A percentile compares a stretch with the other conserved stretches of the same genome.
phyloP scores from a whole-genome alignment of 2,888 invertebrate species.

The Diarsia mendica region DNA sequence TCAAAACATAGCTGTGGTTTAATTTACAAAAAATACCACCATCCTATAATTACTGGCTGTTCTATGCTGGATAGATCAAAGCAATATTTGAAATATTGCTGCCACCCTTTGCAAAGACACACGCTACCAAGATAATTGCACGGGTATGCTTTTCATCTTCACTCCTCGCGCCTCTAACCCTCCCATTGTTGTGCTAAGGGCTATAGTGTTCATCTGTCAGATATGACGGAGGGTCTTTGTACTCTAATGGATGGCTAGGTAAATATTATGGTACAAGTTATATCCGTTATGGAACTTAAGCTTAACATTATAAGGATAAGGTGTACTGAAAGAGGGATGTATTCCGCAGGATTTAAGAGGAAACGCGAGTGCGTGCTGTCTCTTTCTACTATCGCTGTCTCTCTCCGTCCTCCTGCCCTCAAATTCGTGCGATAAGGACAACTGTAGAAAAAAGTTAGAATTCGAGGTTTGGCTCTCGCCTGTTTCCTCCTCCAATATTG shows the following conservation, averaged over 20 bases:
- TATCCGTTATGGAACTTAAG: neutral
- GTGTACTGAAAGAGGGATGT: neutral
- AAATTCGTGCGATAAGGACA: too few species aligned
- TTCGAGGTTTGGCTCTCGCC: too few species aligned
- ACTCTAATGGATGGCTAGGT: constrained; percentile 38
- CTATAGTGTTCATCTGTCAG: constrained; percentile 29
- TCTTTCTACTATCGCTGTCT: too few species aligned
- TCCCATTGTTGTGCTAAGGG: constrained; percentile 33
- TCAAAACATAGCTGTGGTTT: neutral
- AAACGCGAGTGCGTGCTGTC: too few species aligned
- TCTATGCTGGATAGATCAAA: neutral
- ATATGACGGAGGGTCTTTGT: constrained; percentile 39
- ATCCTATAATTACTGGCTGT: neutral
- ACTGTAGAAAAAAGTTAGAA: too few species aligned
- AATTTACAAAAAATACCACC: neutral
- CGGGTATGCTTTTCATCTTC: constrained; percentile 17
- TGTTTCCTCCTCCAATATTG: too few species aligned
- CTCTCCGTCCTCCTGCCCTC: too few species aligned
- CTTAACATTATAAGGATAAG: neutral
- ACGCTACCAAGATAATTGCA: constrained; percentile 9
- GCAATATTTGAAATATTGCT: constrained; percentile 18
- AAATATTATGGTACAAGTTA: constrained; percentile 38
- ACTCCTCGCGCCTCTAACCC: constrained; percentile 3
- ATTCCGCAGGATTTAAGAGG: neutral
- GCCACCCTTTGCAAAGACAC: neutral